Percentiles rank a stretch among this genome's conserved stretches.
Evolutionary conservation across 2,888 invertebrate genomes (phyloP).

Genomic region (Drosophila subsilvestris): DNA sequence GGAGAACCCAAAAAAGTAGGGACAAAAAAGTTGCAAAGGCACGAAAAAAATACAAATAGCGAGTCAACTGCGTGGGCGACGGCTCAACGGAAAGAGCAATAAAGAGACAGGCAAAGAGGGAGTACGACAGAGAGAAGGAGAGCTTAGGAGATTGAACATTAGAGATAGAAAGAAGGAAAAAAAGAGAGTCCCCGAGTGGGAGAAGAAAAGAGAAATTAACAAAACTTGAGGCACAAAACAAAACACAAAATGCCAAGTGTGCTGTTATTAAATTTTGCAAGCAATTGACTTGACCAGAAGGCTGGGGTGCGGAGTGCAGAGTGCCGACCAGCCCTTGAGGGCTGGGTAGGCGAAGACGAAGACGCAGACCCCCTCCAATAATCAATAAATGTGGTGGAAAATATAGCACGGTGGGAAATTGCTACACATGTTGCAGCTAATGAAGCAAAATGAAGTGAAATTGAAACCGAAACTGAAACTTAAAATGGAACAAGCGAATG

Average conservation of each 20-base stretch:
- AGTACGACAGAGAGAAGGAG: slow-evolving; percentile 1
- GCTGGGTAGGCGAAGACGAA: neutral
- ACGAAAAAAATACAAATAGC: slow-evolving; percentile 38
- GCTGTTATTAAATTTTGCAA: slow-evolving; percentile 60
- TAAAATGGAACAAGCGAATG: slow-evolving; percentile 13
- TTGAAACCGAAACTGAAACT: slow-evolving; percentile 36
- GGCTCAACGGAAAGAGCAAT: slow-evolving; percentile 17
- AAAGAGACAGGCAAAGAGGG: neutral
- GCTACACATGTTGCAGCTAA: slow-evolving; percentile 59
- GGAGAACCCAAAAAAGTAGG: slow-evolving; percentile 10
- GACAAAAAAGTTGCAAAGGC: slow-evolving; percentile 14
- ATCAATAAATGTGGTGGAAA: slow-evolving; percentile 72
- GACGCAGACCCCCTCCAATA: slow-evolving; percentile 50
- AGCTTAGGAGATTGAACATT: neutral
- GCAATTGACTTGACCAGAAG: slow-evolving; percentile 53
- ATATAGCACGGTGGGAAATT: slow-evolving; percentile 58
- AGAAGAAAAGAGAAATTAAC: slow-evolving; percentile 38
- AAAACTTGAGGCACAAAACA: slow-evolving; percentile 41
- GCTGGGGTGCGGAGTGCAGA: slow-evolving; percentile 1
- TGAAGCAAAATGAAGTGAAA: slow-evolving; percentile 46
- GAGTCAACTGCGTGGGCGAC: slow-evolving; percentile 33
- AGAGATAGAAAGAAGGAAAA: slow-evolving; percentile 7
- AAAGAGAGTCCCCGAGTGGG: slow-evolving; percentile 6
- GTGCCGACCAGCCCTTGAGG: neutral
- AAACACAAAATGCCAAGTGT: slow-evolving; percentile 50